A percentile compares a stretch with the other conserved stretches of the same genome.
Evolutionary conservation across 2,888 invertebrate species (phyloP).

Genomic region (Parelbella ahira): DNA sequence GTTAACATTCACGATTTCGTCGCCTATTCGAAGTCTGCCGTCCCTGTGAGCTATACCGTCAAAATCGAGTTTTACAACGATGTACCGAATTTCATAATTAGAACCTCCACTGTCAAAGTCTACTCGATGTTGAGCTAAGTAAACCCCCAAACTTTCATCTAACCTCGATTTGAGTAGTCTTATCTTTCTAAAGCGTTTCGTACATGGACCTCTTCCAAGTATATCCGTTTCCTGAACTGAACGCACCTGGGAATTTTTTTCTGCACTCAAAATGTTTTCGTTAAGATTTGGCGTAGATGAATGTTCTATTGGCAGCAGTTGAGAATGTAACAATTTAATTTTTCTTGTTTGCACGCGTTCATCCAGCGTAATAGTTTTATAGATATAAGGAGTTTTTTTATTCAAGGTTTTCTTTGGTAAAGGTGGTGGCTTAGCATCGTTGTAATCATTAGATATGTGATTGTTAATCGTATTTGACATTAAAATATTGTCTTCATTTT

Average conservation of each 20-base stretch:
- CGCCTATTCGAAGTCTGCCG: slow-evolving; percentile 89
- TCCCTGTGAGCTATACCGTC: slow-evolving; percentile 87
- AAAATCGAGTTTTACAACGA: slow-evolving; percentile 82
- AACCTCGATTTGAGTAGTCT: slow-evolving; percentile 83
- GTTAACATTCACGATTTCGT: slow-evolving; percentile 94
- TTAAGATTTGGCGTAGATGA: slow-evolving; percentile 52
- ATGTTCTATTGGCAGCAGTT: slow-evolving; percentile 59
- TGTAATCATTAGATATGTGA: slow-evolving; percentile 46
- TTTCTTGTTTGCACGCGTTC: slow-evolving; percentile 75
- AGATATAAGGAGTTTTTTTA: slow-evolving; percentile 64
- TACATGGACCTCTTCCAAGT: slow-evolving; percentile 80
- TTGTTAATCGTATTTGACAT: slow-evolving; percentile 31
- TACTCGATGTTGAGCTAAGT: slow-evolving; percentile 83
- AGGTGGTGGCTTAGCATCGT: slow-evolving; percentile 67
- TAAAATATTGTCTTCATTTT: slow-evolving; percentile 46
- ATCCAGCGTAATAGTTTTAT: slow-evolving; percentile 72
- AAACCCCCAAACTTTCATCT: slow-evolving; percentile 85
- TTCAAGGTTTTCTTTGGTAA: slow-evolving; percentile 69
- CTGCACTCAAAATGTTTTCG: slow-evolving; percentile 45
- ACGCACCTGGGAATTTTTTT: slow-evolving; percentile 50
- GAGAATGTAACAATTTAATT: slow-evolving; percentile 72
- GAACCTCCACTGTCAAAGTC: slow-evolving; percentile 73
- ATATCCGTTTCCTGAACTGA: slow-evolving; percentile 57
- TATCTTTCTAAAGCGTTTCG: slow-evolving; percentile 83
- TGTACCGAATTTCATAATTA: slow-evolving; percentile 82